Base-by-base conservation (phyloP, 2,113 vertebrate species). In the Proterorhinus semilunaris region DNA sequence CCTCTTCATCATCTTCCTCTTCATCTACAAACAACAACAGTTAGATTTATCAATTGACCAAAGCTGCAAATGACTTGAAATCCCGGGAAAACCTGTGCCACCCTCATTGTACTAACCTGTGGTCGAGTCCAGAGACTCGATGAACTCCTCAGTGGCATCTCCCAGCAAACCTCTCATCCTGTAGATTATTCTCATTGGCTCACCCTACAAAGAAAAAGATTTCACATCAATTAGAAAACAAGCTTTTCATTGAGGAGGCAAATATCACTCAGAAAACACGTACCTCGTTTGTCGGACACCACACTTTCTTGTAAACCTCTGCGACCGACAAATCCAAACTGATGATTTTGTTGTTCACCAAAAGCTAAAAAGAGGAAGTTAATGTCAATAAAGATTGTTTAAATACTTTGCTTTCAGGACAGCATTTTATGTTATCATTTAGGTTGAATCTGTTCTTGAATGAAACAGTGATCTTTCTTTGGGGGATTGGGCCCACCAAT, bases 311-410 rank as follows among this genome's bases (percentile, higher is more conserved):
- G 88, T 99, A 99, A 72, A 99, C 98, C 81, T 99, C 98, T 3
- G 93, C 96, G 83, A 99, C 97, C 3, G 97, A 93, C 68, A 99
- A 90, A 84, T 99, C 98, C 90, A 99, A 85, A 83, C 97, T 99
- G 76, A 99, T 99, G 82, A 99, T 99, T 90, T 99, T 99, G 87
- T 99, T 99, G 87, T 99, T 99, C 66, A 99, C 98, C 80, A 99
- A 82, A 71, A 99, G 96, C 98, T 99, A 82, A 68, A 74, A 53
- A 21, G 51, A 17, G 42, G 11, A 9, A 10, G 7, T 15, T 3
- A 21, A 12, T 9, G 42, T 51, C 46, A n/a, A 12, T 62, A 4
- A 43, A 52, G 15, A 10, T 54, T 54, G 8, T 16, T 54, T 9
- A 54, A 54, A 54, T 4, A 54, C 10, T 10, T 5, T 2, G 2